Evolutionary conservation across 2,113 vertebrate genomes (phyloP), one percentile per base, ranked within the genome.

Genomic region (Cercocebus atys): DNA sequence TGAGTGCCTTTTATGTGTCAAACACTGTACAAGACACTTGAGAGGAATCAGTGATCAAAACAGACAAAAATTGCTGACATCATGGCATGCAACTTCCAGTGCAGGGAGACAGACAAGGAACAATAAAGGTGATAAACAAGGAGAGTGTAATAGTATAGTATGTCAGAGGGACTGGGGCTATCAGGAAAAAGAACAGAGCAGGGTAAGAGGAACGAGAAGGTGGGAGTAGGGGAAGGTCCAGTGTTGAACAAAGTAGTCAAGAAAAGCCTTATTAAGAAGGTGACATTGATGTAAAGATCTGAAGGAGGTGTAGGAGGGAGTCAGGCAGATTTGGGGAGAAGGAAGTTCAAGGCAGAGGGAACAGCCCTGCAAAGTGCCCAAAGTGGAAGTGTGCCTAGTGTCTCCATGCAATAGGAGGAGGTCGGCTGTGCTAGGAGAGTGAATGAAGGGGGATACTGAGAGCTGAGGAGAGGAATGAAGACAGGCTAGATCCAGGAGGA

Each of bases 351-450:
- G 72, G 68, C 73, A 72, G 66, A 82, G 50, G 52, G 35, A 55
- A 30, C 17, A 72, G 64, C 45, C 50, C 14, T 17, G n/a, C 66
- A 16, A 32, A 4, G 47, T 52, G 27, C n/a, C 27, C 16, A 3
- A 11, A 43, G 4, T 4, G 32, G 43, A 47, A 9, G 35, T 16
- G n/a, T 43, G 2, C 35, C 85, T 40, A 55, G 45, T 20, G 52
- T n/a, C 32, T 27, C 85, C 50, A 16, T 8, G 17, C 57, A 35
- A 5, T 10, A 64, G 57, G 22, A 23, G 23, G 73, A 52, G 66
- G 17, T 23, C 0, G 0, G 4, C 1, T 11, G 13, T 3, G 18
- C 72, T 10, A 2, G 12, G 30, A 47, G 38, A 35, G 40, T 2
- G 35, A 2, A 1, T 1, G 14, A 12, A 61, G 22, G 80, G 47